Evolutionary conservation across 2,113 vertebrate species (phyloP).

Genomic region (Sceloporus tristichus): DNA sequence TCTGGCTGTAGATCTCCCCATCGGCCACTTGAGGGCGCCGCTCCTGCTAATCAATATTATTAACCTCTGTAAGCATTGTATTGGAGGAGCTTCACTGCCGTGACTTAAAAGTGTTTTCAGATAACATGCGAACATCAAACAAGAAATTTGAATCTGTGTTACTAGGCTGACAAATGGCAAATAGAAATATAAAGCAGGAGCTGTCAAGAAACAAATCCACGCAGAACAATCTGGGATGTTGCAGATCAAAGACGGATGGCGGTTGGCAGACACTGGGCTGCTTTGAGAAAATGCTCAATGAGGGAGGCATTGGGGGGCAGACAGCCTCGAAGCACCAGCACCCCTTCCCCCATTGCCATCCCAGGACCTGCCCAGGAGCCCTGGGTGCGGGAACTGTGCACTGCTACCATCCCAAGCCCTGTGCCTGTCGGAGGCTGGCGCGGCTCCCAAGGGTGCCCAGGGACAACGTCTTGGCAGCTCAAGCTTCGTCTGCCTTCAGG

Average conservation of each 20-base stretch:
- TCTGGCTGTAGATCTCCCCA: accelerated
- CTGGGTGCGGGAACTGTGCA: too few relatives aligned
- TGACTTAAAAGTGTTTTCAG: constrained; percentile 38
- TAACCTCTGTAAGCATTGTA: background rate
- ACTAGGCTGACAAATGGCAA: constrained; percentile 64
- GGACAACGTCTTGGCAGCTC: too few relatives aligned
- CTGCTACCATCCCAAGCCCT: too few relatives aligned
- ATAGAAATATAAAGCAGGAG: constrained; percentile 62
- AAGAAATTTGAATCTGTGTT: constrained; percentile 43
- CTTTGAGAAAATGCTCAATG: accelerated
- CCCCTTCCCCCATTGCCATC: too few relatives aligned
- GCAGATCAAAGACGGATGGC: accelerated
- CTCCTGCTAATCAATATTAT: background rate
- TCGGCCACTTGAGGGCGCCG: constrained; percentile 38
- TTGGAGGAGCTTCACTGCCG: background rate
- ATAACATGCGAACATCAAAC: constrained; percentile 63
- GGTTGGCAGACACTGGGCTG: background rate
- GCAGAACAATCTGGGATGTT: background rate
- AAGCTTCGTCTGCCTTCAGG: too few relatives aligned
- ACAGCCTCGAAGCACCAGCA: background rate
- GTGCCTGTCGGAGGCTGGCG: too few relatives aligned
- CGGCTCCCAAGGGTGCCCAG: too few relatives aligned
- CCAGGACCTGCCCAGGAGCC: background rate
- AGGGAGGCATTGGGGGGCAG: too few relatives aligned
- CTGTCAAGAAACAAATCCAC: constrained; percentile 57